Evolutionary conservation across 2,113 vertebrate genomes (phyloP), one percentile per base, ranked within the genome.

Genomic region (Callionymus lyra): DNA sequence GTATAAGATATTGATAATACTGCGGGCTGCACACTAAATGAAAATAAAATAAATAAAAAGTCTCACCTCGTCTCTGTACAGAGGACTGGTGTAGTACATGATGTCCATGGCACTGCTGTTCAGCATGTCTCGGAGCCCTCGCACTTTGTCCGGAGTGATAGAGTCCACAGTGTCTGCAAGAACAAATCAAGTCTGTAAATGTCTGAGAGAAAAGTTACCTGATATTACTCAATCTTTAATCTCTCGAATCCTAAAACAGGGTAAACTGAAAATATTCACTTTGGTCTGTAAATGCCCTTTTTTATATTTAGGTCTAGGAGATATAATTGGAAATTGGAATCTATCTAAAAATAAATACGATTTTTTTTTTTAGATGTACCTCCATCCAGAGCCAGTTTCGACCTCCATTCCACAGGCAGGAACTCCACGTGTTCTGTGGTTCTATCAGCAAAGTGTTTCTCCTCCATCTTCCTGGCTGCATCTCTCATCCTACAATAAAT

Each of bases 31-130:
- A 31, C 31, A 44, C 6, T n/a, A 16, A 36, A 18, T 2, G 6
- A 6, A 14, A 10, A 41, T 3, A 6, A 16, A 9, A 8, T 10
- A 6, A 37, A 16, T 12, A 13, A 35, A 19, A 2, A 17, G 16
- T 55, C 84, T 82, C 17, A 96, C 94, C 81, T 97, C 94, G 38
- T 97, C 93, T 70, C 93, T 89, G 70, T 98, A 98, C 8, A 98
- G 88, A 2, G 94, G 93, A 36, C 93, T 98, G 12, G 93, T 95
- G 19, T 98, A 98, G 72, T 98, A 98, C 93, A 98, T 96, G 69
- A 98, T 97, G 70, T 98, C 93, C 94, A 98, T 98, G 2, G 94
- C 93, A 1, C 94, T 98, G 79, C 93, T 97, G 86, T 98, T 98
- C 38, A 98, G 72, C 91, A 98, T 94, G 27, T 97, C 93, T 70